Conservation (phyloP, 92 coral and sea anemone genomes). For the Montipora capitata region DNA sequence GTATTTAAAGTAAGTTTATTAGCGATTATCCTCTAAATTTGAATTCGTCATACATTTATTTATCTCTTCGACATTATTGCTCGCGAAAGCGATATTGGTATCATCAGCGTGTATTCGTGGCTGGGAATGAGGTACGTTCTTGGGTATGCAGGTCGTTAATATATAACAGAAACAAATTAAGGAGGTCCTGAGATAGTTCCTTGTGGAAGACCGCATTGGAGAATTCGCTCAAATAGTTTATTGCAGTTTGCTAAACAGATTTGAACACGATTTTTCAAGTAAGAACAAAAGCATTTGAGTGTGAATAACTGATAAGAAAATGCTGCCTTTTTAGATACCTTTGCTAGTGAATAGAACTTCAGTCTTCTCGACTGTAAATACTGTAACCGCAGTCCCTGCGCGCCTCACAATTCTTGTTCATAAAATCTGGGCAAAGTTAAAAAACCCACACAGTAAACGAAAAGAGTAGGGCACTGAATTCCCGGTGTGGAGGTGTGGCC, state of each 20-base stretch:
- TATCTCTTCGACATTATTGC: slow-evolving; percentile 31
- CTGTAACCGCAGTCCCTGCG: too few relatives aligned
- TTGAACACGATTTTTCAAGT: too few relatives aligned
- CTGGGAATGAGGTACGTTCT: slow-evolving; percentile 2
- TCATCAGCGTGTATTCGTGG: slow-evolving; percentile 62
- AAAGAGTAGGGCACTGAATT: too few relatives aligned
- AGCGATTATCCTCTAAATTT: slow-evolving; percentile 42
- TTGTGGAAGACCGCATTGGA: neutral
- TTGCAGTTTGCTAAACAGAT: neutral
- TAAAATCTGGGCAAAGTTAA: too few relatives aligned
- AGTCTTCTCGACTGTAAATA: too few relatives aligned
- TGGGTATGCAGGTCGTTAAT: slow-evolving; percentile 17
- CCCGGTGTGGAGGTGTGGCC: too few relatives aligned
- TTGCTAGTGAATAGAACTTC: too few relatives aligned
- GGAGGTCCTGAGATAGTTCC: neutral
- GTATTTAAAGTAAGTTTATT: slow-evolving; percentile 45
- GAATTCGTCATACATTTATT: slow-evolving; percentile 44
- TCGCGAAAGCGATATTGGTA: slow-evolving; percentile 27
- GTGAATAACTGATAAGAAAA: too few relatives aligned
- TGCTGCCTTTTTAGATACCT: too few relatives aligned
- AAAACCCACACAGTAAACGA: too few relatives aligned
- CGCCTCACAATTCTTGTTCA: too few relatives aligned
- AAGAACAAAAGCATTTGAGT: too few relatives aligned
- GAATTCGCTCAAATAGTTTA: neutral
- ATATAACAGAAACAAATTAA: neutral